Base-by-base conservation (phyloP, 2,113 vertebrate species). In the Rhinichthys klamathensis region DNA sequence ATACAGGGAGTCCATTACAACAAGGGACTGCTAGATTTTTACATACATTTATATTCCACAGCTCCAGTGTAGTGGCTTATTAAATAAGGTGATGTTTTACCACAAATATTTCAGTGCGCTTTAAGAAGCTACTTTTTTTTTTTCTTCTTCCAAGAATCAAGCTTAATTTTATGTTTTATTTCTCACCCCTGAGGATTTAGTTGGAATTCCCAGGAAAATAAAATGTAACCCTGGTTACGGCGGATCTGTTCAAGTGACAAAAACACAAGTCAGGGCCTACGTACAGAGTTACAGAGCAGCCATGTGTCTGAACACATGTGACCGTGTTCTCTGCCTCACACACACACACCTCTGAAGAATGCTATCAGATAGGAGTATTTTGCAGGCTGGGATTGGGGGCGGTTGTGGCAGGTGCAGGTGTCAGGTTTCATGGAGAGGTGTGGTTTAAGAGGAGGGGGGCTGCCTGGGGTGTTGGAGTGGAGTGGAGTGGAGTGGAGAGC, bases 171-270 rank as follows among this genome's bases (percentile, higher is more conserved):
- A 81, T 80, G 80, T 89, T 90, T 84, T 46, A 84, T 72, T 56
- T 86, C 49, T 67, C 60, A 67, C 77, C 80, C 60, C 25, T 67
- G 77, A 77, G 65, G 25, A 72, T 86, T 76, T 73, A 58, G n/a
- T 86, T 80, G 82, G 83, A 91, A 77, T 87, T 89, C 61, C 86
- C 85, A 74, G 83, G 65, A 76, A 87, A 56, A 51, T 30, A 4
- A 84, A 91, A 85, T 86, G 32, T 75, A 80, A 67, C 51, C 81
- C 83, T 85, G 91, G 88, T 84, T 87, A 23, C 80, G 80, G 84
- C 12, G 87, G 83, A 91, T 90, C 87, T 87, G 86, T 83, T 87
- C 78, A 91, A 91, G 89, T 90, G 90, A 88, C 92, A 91, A 87
- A 85, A 89, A 86, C 74, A 86, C 80, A 85, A 65, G 51, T 65